Evolutionary conservation across 1,140 invertebrate species (phyloP), one percentile per base, ranked within the genome.

Genomic region (Brachionus asplanchnoidis): DNA sequence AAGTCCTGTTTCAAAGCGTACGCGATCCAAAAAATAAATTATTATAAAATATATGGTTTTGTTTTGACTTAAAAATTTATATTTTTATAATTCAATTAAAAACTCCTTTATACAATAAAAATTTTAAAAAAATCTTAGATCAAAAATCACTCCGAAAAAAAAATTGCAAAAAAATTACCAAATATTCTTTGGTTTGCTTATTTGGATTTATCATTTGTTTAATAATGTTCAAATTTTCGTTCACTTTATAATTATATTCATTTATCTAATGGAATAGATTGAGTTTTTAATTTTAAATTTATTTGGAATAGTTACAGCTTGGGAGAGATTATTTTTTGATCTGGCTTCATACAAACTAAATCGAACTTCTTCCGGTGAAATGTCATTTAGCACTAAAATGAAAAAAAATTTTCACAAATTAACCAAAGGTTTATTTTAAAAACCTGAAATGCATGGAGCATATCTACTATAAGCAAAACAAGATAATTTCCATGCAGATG

Each of bases 131-230:
- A n/a, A n/a, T n/a, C n/a, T n/a, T n/a, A n/a, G n/a, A n/a, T n/a
- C n/a, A n/a, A n/a, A n/a, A n/a, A n/a, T n/a, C n/a, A n/a, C n/a
- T n/a, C n/a, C n/a, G 0, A 53, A 14, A 14, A 53, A 53, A 53
- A 9, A 28, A 23, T 23, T 17, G 7, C 5, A 14, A 14, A 36
- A 32, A n/a, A 36, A 36, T 36, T 36, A 80, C 77, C 53, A 82
- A 68, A 66, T 65, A 82, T 32, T 82, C 36, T 68, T 28, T 60
- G 23, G n/a, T 68, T 82, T 68, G 36, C 17, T 17, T 26, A 68
- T 60, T 65, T 65, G 65, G 65, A 42, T 82, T 68, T 60, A 68
- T 68, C 53, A 68, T 82, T 46, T 82, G 53, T 82, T 82, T 82
- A 8, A 82, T 42, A 7, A 40, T 82, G 32, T 42, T 68, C 5